These are phyloP conservation scores for Agelas oroides DNA, from an alignment of 37 sponge, comb jelly and placozoan genomes.

Conservation along the genomic window DNA sequence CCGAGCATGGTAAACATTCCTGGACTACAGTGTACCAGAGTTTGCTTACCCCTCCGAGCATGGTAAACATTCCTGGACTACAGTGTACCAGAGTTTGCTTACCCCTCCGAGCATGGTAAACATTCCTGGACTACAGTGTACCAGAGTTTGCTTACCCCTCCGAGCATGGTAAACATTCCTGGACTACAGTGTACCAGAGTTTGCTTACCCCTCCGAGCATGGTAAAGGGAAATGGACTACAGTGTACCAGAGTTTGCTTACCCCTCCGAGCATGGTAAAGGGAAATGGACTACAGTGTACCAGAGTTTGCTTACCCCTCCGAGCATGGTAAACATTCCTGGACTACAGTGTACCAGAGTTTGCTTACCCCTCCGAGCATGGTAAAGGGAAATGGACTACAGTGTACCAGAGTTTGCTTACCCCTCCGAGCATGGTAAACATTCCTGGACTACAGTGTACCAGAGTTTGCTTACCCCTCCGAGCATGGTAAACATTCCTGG, in stretches of 20 bases:
- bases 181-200: no score
- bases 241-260: slow-evolving; percentile 18
- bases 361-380: slow-evolving; percentile 73
- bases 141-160: slow-evolving; percentile 51
- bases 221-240: slow-evolving; percentile 92
- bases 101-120: slow-evolving; percentile 83
- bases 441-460: no score
- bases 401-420: slow-evolving; percentile 33
- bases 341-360: no score
- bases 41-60: slow-evolving; percentile 72
- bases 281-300: no score
- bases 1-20: slow-evolving; percentile 82
- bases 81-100: not conserved
- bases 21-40: no score
- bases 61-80: no score
- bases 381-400: slow-evolving; percentile 94
- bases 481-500: slow-evolving; percentile 84
- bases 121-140: no score
- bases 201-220: slow-evolving; percentile 73
- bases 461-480: slow-evolving; percentile 55
- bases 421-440: slow-evolving; percentile 81
- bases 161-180: slow-evolving; percentile 82
- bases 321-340: slow-evolving; percentile 82
- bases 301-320: slow-evolving; percentile 54
- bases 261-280: slow-evolving; percentile 80